These are phyloP conservation scores for Oreocharis arfaki DNA, from an alignment of 2,113 vertebrate genomes.

Conservation along the genomic window DNA sequence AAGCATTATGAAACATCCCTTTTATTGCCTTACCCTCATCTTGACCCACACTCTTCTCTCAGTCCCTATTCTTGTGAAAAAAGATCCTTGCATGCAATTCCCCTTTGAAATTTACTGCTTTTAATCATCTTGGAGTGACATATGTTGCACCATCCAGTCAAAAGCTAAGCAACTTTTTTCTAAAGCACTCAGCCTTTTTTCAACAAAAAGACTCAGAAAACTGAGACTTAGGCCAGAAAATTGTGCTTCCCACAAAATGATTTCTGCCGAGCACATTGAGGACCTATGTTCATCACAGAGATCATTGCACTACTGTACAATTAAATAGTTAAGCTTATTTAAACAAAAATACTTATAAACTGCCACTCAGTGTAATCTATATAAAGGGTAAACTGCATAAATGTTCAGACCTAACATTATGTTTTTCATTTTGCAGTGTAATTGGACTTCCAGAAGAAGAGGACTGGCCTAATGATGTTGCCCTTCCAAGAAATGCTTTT, in stretches of 20 bases:
- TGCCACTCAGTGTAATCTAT: background rate
- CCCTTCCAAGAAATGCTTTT: conserved; percentile 92
- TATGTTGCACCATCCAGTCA: conserved; percentile 14
- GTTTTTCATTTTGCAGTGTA: conserved; percentile 72
- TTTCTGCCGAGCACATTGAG: background rate
- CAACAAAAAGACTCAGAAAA: background rate
- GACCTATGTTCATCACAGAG: background rate
- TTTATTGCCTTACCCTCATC: conserved; percentile 60
- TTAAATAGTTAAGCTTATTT: background rate
- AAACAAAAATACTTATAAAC: background rate
- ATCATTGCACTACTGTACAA: background rate
- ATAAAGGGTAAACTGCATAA: background rate
- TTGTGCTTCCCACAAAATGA: background rate
- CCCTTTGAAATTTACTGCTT: conserved; percentile 45
- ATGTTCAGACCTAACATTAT: background rate
- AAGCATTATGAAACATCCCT: conserved; percentile 54
- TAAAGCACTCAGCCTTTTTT: background rate
- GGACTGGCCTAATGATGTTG: conserved; percentile 95
- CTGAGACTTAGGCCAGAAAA: background rate
- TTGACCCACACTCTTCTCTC: conserved; percentile 43
- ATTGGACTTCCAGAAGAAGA: conserved; percentile 92
- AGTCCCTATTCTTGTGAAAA: conserved; percentile 33
- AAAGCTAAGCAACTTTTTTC: background rate
- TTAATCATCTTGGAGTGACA: conserved; percentile 38
- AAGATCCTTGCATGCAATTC: conserved; percentile 22